Base-by-base conservation (phyloP, 1,140 invertebrate genomes). In the Drosophila pachea region DNA sequence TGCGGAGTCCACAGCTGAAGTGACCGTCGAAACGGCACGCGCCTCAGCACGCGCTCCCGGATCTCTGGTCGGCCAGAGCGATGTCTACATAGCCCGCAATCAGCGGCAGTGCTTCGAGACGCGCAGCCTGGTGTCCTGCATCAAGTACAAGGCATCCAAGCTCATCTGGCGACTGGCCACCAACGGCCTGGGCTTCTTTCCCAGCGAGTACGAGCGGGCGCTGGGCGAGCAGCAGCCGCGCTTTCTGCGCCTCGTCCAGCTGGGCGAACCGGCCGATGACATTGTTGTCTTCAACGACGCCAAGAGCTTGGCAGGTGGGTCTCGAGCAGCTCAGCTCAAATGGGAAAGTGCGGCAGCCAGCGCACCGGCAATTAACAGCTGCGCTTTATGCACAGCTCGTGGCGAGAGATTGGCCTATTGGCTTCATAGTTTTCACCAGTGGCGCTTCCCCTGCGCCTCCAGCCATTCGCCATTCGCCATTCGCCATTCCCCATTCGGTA, bases 81-180 rank as follows among this genome's bases (percentile, higher is more conserved):
- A 89, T 54, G 74, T 73, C 32, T 89, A 81, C 47, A 75, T 89
- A 42, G 65, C 68, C 12, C 68, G 73, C 22, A 88, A 88, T 67
- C 87, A 89, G 54, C 76, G 70, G 7, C 72, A 84, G 54, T 89
- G 87, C 58, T 81, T 89, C 22, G 76, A 86, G 35, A 86, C 76
- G 7, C 82, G 84, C 8, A 86, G 75, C 52, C 68, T 89, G n/a
- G 74, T 89, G 29, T 87, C 87, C 61, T 89, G 87, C 64, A 77
- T 89, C 36, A 89, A 89, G 65, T 89, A 89, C 54, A 87, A 81
- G 52, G 74, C 87, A 16, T 76, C 84, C 12, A 87, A 76, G 45
- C 70, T 89, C 1, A 64, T 89, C 35, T 89, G 87, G 87, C 87
- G 84, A 50, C 58, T 89, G 67, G 87, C 87, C 36, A 89, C 87